Evolutionary conservation across 2,888 invertebrate genomes (phyloP), one percentile per base, ranked within the genome.

Genomic region (Cosmopolites sordidus): DNA sequence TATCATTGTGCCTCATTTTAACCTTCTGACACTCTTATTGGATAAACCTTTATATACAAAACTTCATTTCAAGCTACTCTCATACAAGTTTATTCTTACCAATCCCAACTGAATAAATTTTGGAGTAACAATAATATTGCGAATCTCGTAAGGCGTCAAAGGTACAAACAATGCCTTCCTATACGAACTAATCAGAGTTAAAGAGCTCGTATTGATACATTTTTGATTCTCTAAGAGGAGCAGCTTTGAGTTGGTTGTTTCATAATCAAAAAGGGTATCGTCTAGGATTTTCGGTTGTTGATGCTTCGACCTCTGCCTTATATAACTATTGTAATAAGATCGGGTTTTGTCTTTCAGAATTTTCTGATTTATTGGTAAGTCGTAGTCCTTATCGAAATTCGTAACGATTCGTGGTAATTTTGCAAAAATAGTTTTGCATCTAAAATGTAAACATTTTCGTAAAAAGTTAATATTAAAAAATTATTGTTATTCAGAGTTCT

Each of bases 101-200:
- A 65, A 67, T 54, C 67, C 64, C 12, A 69, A 46, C 27, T 63
- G 41, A 29, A 65, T 62, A 57, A 64, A 56, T 71, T 67, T 63
- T 1, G 77, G 77, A 15, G 59, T 62, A 12, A 78, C 67, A 46
- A 65, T 66, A 8, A 77, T 63, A 29, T 73, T 73, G 51, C 71
- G 71, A 18, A 78, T 67, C 54, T 75, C 68, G 29, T 69, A 62
- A 0, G 77, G 75, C 1, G 74, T 66, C 22, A 78, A 57, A 0
- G 74, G 71, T 27, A 74, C 62, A 15, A 69, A 62, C n/a, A 49
- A 33, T 3, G 1, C 16, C 16, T 48, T 51, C 18, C 22, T 42
- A 2, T 43, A n/a, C 1, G 11, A 15, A 8, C 38, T 39, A 29
- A 38, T 43, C 1, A n/a, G n/a, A 17, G 14, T 47, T 51, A 8